Evolutionary conservation across 2,888 invertebrate genomes (phyloP).

Genomic region (Steromphala cineraria): DNA sequence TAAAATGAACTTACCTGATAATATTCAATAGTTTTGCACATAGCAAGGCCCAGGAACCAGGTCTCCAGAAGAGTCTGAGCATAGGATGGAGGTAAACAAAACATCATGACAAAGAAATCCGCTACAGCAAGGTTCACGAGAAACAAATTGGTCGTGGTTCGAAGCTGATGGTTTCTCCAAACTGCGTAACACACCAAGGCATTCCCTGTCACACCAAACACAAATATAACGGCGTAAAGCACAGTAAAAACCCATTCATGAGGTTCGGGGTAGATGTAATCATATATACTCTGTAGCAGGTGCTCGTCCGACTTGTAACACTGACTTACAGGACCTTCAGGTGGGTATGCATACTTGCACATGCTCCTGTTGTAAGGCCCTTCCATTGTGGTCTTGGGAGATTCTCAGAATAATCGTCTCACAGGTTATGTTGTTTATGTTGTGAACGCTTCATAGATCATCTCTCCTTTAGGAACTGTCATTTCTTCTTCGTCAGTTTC

Average conservation of each 20-base stretch:
- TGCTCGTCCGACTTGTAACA: slow-evolving; percentile 41
- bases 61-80: slow-evolving; percentile 94
- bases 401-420: too few species aligned
- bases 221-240: slow-evolving; percentile 86
- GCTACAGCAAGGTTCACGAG: slow-evolving; percentile 90
- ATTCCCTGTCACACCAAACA: slow-evolving; percentile 90
- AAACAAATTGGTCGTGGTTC: slow-evolving; percentile 94
- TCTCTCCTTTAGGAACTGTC: not conserved
- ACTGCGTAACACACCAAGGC: slow-evolving; percentile 92
- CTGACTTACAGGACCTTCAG: slow-evolving; percentile 5
- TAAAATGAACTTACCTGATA: slow-evolving; percentile 84
- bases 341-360: slow-evolving; percentile 25
- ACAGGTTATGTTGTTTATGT: not conserved
- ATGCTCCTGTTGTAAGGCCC: not conserved
- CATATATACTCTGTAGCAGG: slow-evolving; percentile 49
- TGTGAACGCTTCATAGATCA: not conserved
- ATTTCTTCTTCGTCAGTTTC: not conserved
- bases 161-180: slow-evolving; percentile 90
- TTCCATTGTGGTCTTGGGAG: not conserved
- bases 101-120: slow-evolving; percentile 91
- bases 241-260: slow-evolving; percentile 88
- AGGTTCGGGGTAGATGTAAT: slow-evolving; percentile 58
- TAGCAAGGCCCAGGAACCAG: slow-evolving; percentile 88
- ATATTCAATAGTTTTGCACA: slow-evolving; percentile 92
- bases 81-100: slow-evolving; percentile 91